Percentiles rank a stretch among this genome's conserved stretches.
Conservation (phyloP, 2,113 vertebrate species). For the Nothobranchius kuhntae region DNA sequence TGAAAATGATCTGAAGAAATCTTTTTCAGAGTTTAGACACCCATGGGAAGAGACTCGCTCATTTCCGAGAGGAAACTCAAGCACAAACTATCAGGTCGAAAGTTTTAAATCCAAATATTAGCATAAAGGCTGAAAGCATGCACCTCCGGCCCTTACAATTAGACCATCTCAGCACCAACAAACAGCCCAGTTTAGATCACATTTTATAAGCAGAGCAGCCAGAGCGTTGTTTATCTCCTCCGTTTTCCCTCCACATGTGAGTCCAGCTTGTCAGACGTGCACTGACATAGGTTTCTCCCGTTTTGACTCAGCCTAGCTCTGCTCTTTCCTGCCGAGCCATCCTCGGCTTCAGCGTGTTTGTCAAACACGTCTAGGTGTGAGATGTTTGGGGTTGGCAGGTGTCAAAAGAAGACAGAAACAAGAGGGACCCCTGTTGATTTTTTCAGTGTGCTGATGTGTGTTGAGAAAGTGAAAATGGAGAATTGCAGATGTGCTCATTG, state of each 20-base stretch:
- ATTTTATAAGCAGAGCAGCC: conserved; percentile 26
- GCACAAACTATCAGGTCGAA: neutral
- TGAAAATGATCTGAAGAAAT: no score
- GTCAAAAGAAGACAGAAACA: conserved; percentile 40
- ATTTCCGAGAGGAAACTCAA: neutral
- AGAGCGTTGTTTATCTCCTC: neutral
- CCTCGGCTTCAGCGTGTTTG: conserved; percentile 29
- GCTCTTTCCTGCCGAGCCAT: conserved; percentile 25
- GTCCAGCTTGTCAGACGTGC: conserved; percentile 29
- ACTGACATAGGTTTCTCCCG: conserved; percentile 45
- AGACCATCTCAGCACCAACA: neutral
- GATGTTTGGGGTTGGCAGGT: conserved; percentile 26
- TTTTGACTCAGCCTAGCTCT: conserved; percentile 43
- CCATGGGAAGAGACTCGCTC: neutral
- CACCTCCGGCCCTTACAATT: neutral
- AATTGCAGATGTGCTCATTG: conserved; percentile 56
- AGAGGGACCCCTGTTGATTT: conserved; percentile 44
- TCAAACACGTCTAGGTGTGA: conserved; percentile 11
- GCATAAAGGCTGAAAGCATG: neutral
- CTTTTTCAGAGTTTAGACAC: no score
- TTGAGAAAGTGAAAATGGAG: conserved; percentile 7
- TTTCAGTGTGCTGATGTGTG: conserved; percentile 13
- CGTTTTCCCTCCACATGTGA: neutral
- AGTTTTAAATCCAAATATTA: neutral
- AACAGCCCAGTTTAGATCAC: neutral